phyloP scores from a whole-genome alignment of 2,888 invertebrate species.

The Agrochola macilenta region DNA sequence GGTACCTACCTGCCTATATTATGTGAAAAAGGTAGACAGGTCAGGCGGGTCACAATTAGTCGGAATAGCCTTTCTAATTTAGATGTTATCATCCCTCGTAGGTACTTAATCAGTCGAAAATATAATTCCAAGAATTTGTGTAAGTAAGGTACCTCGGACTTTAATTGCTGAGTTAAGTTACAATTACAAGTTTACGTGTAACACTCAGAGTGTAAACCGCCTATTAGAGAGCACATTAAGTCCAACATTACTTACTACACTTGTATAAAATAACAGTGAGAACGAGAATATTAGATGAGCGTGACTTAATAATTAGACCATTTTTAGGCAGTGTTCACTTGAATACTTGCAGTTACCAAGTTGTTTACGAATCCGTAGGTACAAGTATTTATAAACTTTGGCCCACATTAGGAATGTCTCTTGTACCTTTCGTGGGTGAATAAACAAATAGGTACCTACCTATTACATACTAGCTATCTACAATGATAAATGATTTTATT shows the following conservation, averaged over 20 bases:
- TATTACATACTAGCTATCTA: not conserved
- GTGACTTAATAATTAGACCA: conserved; percentile 58
- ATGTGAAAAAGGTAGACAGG: conserved; percentile 11
- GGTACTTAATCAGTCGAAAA: conserved; percentile 64
- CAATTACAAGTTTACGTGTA: conserved; percentile 68
- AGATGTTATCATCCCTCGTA: conserved; percentile 62
- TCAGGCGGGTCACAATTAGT: conserved; percentile 38
- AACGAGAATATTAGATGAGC: conserved; percentile 66
- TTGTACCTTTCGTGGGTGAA: not conserved
- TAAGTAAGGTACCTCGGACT: conserved; percentile 27
- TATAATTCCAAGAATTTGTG: conserved; percentile 68
- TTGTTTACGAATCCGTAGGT: not conserved
- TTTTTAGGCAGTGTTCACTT: conserved; percentile 1
- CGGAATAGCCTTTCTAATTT: conserved; percentile 62
- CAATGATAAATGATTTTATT: too few relatives aligned
- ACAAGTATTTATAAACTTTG: not conserved
- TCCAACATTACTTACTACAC: conserved; percentile 58
- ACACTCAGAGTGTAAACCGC: conserved; percentile 56
- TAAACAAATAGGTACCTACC: not conserved
- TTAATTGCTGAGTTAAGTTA: conserved; percentile 70
- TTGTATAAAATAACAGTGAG: conserved; percentile 65
- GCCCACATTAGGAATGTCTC: too few relatives aligned
- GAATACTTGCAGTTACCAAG: not conserved
- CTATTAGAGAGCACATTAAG: conserved; percentile 66
- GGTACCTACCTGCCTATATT: not conserved